Evolutionary conservation across 1,140 invertebrate species (phyloP), one percentile per base, ranked within the genome.

Genomic region (Bombus pascuorum): DNA sequence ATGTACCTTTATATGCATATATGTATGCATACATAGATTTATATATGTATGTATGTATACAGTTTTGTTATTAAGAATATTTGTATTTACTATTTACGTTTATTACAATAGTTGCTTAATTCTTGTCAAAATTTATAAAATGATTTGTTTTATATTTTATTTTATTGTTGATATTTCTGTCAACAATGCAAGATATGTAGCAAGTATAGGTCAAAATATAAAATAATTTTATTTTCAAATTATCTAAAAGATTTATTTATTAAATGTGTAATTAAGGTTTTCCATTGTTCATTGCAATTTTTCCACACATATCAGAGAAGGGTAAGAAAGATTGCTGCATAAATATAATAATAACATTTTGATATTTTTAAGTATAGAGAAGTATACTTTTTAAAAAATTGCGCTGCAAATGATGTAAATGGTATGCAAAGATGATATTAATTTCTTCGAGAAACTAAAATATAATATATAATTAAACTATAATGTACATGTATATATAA

Each of bases 111-210:
- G 82, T 90, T 89, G 84, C 84, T 79, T 89, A 89, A 86, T 86
- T 86, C 77, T 87, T 89, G 83, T 83, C 82, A 65, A 91, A 90
- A 92, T 89, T 90, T 91, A 91, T 87, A 81, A 73, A 75, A 90
- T 89, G 87, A 89, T 87, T 71, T 87, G 88, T 91, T 91, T 86
- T 85, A 90, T 92, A 93, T 92, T 92, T 93, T 92, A 93, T 91
- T 88, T 85, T 90, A 89, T 91, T 74, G 83, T 92, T 92, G 81
- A 89, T 85, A 89, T 82, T 86, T 86, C 77, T 66, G 66, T 87
- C 71, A 81, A 44, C 62, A 65, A 82, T 73, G 86, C 89, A 92
- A 87, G 84, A 92, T 93, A 90, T 85, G 91, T 93, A 91, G 87
- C 90, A 93, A 93, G 91, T 89, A 84, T 77, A 89, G 91, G 91